These are phyloP conservation scores for Acanthosepion lycidas DNA, from an alignment of 2,888 invertebrate genomes.

Conservation along the genomic window DNA sequence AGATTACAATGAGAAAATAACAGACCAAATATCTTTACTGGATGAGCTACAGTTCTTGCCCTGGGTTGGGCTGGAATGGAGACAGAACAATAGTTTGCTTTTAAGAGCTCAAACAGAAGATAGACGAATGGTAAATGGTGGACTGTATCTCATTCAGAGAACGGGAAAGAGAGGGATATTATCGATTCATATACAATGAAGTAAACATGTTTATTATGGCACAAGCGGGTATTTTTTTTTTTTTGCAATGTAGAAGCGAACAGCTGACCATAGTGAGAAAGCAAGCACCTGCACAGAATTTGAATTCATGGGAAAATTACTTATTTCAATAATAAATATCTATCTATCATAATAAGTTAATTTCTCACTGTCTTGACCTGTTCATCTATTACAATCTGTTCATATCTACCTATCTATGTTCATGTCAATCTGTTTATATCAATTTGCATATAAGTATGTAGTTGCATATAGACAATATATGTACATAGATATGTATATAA, in stretches of 20 bases:
- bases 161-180: not conserved
- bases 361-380: not conserved
- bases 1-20: no score
- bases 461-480: not conserved
- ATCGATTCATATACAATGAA: conserved; percentile 33
- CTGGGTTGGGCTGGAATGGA: no score
- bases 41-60: no score
- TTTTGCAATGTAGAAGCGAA: not conserved
- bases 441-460: not conserved
- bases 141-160: not conserved
- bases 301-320: not conserved
- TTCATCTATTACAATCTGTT: no score
- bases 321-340: not conserved
- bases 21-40: no score
- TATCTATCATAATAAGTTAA: no score
- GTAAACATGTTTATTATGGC: conserved; percentile 21
- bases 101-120: not conserved
- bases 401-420: not conserved
- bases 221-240: not conserved
- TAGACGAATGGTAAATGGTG: not conserved
- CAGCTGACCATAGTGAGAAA: conserved; percentile 13
- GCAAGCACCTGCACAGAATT: not conserved
- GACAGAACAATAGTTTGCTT: not conserved
- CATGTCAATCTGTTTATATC: not conserved
- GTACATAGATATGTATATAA: not conserved